Evolutionary conservation across 1,140 invertebrate species (phyloP).

Genomic region (Berghia stephanieae): DNA sequence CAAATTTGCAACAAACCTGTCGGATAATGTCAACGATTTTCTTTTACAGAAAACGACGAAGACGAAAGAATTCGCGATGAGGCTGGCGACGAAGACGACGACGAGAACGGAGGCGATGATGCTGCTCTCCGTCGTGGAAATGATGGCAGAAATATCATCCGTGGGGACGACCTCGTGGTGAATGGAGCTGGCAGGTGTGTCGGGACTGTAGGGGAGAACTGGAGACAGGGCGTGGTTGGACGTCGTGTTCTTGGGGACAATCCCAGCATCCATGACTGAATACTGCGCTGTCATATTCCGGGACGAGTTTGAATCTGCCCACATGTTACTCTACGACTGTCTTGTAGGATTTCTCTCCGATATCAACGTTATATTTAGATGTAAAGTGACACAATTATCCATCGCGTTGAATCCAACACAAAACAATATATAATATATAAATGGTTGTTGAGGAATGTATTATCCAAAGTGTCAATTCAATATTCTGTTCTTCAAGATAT

Average conservation of each 20-base stretch:
- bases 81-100: constrained; percentile 60
- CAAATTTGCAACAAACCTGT: constrained; percentile 78
- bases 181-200: not conserved
- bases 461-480: too few relatives aligned
- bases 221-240: too few relatives aligned
- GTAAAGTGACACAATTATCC: too few relatives aligned
- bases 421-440: too few relatives aligned
- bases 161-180: not conserved
- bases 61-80: constrained; percentile 70
- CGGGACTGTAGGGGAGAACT: too few relatives aligned
- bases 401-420: too few relatives aligned
- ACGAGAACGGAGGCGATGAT: constrained; percentile 42
- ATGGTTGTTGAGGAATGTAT: too few relatives aligned
- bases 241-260: not conserved
- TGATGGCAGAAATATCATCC: not conserved
- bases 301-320: not conserved
- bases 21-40: constrained; percentile 73
- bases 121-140: constrained; percentile 35
- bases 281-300: not conserved
- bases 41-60: constrained; percentile 72
- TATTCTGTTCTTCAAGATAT: too few relatives aligned
- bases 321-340: too few relatives aligned
- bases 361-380: too few relatives aligned
- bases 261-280: not conserved
- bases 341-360: too few relatives aligned